phyloP scores from a whole-genome alignment of 2,888 invertebrate genomes.

The Parnassius orleans region DNA sequence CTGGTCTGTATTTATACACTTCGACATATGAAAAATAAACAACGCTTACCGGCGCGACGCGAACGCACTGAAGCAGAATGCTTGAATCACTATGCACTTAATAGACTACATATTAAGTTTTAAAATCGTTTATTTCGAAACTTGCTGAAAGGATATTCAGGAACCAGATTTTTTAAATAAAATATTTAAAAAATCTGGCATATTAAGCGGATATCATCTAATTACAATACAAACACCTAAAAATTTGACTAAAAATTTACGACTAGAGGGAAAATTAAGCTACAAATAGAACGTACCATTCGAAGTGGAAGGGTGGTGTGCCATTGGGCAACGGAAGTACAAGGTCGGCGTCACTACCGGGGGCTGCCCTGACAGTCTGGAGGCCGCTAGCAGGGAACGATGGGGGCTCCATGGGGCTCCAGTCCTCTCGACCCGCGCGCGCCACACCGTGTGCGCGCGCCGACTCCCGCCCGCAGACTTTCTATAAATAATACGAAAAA shows the following conservation, averaged over 20 bases:
- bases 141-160: neutral
- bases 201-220: too few species aligned
- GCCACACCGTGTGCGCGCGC: conserved; percentile 65
- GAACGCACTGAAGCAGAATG: conserved; percentile 28
- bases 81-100: conserved; percentile 32
- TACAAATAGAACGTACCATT: conserved; percentile 61
- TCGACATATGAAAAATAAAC: conserved; percentile 75
- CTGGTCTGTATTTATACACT: conserved; percentile 75
- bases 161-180: too few species aligned
- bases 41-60: conserved; percentile 55
- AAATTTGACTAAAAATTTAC: conserved; percentile 17
- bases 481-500: conserved; percentile 79
- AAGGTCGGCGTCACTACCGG: conserved; percentile 56
- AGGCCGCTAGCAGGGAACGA: conserved; percentile 56
- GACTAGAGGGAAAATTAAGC: conserved; percentile 26
- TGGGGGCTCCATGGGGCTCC: conserved; percentile 74
- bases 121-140: conserved; percentile 16
- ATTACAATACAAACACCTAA: neutral
- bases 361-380: conserved; percentile 57
- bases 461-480: conserved; percentile 67
- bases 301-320: conserved; percentile 64
- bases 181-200: too few species aligned
- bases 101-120: conserved; percentile 29
- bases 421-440: conserved; percentile 72
- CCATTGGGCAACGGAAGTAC: conserved; percentile 56